phyloP scores from a whole-genome alignment of 2,113 vertebrate species.

The Eulacestoma nigropectus region DNA sequence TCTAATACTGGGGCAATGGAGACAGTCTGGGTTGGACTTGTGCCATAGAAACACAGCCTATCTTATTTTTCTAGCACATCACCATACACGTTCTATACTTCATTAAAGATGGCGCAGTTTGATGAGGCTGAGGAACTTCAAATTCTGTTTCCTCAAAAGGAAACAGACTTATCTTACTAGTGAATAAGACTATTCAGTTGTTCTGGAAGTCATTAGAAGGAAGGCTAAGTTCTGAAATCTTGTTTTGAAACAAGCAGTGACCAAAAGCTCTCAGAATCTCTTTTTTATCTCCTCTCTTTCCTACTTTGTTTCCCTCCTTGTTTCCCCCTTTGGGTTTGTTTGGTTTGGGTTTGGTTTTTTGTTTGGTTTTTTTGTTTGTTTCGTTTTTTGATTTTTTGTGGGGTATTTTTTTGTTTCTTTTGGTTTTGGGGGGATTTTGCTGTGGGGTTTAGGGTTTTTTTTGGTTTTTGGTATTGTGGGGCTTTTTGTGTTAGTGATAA shows the following conservation, averaged over 20 bases:
- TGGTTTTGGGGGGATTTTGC: background rate
- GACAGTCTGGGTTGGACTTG: background rate
- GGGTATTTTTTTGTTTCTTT: background rate
- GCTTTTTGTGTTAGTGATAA: background rate
- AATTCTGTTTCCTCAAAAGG: background rate
- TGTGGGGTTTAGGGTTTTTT: background rate
- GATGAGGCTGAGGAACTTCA: background rate
- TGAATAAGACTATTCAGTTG: background rate
- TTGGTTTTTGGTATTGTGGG: background rate
- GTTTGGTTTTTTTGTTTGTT: background rate
- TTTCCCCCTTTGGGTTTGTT: background rate
- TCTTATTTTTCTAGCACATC: background rate
- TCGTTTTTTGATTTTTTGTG: background rate
- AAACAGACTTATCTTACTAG: background rate
- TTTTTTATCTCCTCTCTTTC: background rate
- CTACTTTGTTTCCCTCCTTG: fast-evolving
- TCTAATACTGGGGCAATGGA: background rate
- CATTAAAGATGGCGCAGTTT: background rate
- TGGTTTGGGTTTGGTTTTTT: background rate
- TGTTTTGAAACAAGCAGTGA: background rate
- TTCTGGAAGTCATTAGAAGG: background rate
- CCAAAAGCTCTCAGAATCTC: background rate
- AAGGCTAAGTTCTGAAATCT: background rate
- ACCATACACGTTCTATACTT: background rate
- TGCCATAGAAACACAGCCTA: background rate